Percentiles rank a stretch among this genome's conserved stretches.
Evolutionary conservation across 1,140 invertebrate genomes (phyloP).

Genomic region (Drosophila sp.): DNA sequence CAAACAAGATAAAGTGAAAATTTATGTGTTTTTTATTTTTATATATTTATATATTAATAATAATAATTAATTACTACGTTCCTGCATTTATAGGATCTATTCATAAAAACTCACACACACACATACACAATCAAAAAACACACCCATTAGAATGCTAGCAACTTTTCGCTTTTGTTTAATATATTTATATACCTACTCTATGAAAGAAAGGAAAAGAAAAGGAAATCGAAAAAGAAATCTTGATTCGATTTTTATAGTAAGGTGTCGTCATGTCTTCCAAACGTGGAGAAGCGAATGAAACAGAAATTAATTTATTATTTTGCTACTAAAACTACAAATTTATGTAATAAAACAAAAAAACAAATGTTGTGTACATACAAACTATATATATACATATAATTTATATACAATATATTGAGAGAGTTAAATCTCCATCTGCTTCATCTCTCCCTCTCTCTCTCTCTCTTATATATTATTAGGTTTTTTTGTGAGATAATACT

Average conservation of each 20-base stretch:
- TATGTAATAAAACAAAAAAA: slow-evolving; percentile 29
- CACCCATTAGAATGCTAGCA: slow-evolving; percentile 29
- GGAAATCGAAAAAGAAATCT: slow-evolving; percentile 5
- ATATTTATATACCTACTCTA: slow-evolving; percentile 20
- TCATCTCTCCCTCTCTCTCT: background rate
- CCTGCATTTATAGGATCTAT: slow-evolving; percentile 20
- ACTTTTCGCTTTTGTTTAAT: slow-evolving; percentile 33
- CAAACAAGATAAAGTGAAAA: background rate
- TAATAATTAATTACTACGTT: slow-evolving; percentile 13
- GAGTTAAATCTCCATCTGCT: background rate
- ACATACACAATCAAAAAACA: background rate
- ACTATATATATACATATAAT: slow-evolving; percentile 5
- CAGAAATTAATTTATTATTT: slow-evolving; percentile 37
- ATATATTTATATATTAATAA: slow-evolving; percentile 14
- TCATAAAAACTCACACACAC: slow-evolving; percentile 34
- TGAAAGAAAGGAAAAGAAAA: background rate
- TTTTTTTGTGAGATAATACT: background rate
- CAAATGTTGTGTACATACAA: slow-evolving; percentile 35
- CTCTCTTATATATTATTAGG: background rate
- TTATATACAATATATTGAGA: background rate
- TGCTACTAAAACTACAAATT: slow-evolving; percentile 28
- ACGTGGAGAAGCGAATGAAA: slow-evolving; percentile 7
- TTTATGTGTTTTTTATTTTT: slow-evolving; percentile 5
- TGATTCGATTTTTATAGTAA: slow-evolving; percentile 15
- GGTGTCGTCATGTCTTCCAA: slow-evolving; percentile 37